Percentiles rank a stretch among this genome's conserved stretches.
Evolutionary conservation across 2,888 invertebrate species (phyloP).

Genomic region (Leptopterna dolabrata): DNA sequence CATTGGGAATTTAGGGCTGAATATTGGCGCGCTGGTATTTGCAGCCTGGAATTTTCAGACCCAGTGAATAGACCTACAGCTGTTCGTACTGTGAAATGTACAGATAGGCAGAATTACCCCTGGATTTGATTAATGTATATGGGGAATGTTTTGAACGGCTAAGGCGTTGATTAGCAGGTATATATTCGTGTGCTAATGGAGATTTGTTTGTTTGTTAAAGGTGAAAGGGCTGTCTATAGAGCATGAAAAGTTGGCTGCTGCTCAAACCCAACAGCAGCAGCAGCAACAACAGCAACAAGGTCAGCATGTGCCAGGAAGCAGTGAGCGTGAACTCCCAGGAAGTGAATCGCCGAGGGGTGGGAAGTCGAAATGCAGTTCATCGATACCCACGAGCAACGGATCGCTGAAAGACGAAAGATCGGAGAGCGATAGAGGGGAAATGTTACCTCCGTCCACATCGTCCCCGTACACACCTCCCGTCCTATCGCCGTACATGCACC

Average conservation of each 20-base stretch:
- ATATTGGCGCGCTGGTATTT: too few relatives aligned
- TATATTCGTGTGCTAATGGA: too few relatives aligned
- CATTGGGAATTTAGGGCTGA: too few relatives aligned
- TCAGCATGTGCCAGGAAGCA: conserved; percentile 46
- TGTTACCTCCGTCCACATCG: conserved; percentile 67
- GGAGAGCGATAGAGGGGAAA: conserved; percentile 59
- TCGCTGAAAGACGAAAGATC: conserved; percentile 54
- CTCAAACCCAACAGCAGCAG: conserved; percentile 68
- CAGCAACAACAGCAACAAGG: conserved; percentile 21
- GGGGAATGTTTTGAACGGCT: neutral
- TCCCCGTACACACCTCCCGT: conserved; percentile 67
- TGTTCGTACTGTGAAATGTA: too few relatives aligned
- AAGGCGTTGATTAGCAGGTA: neutral
- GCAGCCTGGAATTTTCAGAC: too few relatives aligned
- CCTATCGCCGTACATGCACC: conserved; percentile 70
- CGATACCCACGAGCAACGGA: conserved; percentile 52
- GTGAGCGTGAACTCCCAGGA: conserved; percentile 54
- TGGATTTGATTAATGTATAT: too few relatives aligned
- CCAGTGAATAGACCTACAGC: too few relatives aligned
- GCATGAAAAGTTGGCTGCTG: conserved; percentile 75
- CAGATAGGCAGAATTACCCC: too few relatives aligned
- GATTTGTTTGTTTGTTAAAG: conserved; percentile 66
- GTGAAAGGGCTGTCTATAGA: conserved; percentile 83
- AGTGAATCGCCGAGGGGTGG: conserved; percentile 56
- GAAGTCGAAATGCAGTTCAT: conserved; percentile 44